Evolutionary conservation across 1,140 invertebrate species (phyloP).

Genomic region (Diprion similis): DNA sequence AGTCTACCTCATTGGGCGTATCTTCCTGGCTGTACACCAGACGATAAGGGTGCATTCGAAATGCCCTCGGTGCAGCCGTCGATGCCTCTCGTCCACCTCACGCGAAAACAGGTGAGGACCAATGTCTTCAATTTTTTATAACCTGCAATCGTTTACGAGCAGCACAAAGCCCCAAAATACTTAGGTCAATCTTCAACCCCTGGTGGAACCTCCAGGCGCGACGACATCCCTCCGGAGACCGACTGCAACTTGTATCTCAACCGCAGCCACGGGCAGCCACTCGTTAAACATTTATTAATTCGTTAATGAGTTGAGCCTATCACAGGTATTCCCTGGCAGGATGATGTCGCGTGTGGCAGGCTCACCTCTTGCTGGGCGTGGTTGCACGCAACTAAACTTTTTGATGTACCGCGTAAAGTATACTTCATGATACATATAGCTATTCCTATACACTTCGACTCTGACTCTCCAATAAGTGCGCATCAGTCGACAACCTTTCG

Average conservation of each 20-base stretch:
- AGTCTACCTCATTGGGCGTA: constrained; percentile 11
- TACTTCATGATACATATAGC: not conserved
- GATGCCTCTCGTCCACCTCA: too few species aligned
- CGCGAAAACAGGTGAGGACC: too few species aligned
- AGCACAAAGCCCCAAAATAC: too few species aligned
- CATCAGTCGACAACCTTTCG: too few species aligned
- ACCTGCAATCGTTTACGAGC: too few species aligned
- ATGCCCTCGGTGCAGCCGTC: not conserved
- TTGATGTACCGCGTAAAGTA: not conserved
- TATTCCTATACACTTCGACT: not conserved
- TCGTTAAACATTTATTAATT: constrained; percentile 8
- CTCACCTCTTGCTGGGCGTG: not conserved
- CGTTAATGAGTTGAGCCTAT: constrained; percentile 1
- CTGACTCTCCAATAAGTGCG: not conserved
- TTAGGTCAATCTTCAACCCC: too few species aligned
- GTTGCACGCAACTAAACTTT: not conserved
- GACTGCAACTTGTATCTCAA: not conserved
- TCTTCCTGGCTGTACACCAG: not conserved
- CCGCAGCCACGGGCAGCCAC: not conserved
- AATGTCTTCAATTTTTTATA: too few species aligned
- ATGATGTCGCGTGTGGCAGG: not conserved
- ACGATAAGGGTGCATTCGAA: constrained; percentile 1
- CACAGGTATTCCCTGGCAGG: too few species aligned
- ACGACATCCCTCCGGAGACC: too few species aligned
- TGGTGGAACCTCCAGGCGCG: too few species aligned